phyloP scores from a whole-genome alignment of 64 coral and sea anemone genomes.

The Catalaphyllia jardinei region DNA sequence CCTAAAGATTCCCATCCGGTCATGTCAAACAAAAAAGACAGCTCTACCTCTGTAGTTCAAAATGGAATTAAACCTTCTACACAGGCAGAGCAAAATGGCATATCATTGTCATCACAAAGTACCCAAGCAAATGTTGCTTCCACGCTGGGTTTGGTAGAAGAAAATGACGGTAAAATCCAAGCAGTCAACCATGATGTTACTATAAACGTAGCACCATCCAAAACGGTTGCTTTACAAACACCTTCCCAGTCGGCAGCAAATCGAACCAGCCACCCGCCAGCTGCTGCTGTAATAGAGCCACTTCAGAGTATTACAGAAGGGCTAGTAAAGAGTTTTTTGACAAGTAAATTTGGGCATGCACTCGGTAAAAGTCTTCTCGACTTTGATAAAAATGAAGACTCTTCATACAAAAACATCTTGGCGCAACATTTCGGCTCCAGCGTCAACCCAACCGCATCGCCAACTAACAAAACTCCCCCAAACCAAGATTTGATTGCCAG shows the following conservation, averaged over 20 bases:
- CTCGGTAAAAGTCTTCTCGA: not conserved
- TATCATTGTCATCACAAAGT: not conserved
- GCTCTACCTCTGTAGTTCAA: not conserved
- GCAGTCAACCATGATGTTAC: not conserved
- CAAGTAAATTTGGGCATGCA: conserved; percentile 1
- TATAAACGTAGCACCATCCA: not conserved
- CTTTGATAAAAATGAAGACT: not conserved
- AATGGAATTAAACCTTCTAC: not conserved
- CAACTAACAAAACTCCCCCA: not conserved
- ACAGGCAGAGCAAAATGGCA: not conserved
- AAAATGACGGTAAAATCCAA: not conserved
- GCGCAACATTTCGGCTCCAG: conserved; percentile 24
- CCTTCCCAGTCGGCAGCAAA: not conserved
- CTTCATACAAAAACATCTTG: conserved; percentile 23
- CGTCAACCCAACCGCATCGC: not conserved
- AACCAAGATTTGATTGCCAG: conserved; percentile 11
- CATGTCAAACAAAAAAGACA: not conserved
- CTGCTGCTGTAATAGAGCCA: not conserved
- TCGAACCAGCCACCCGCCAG: not conserved
- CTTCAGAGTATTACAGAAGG: not conserved
- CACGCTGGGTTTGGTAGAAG: not conserved
- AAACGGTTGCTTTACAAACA: not conserved
- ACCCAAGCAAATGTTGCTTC: not conserved
- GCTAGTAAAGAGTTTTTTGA: conserved; percentile 5
- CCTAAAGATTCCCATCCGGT: conserved; percentile 21